Percentiles rank a stretch among this genome's conserved stretches.
These are phyloP conservation scores for Gobio occitaniae DNA, from an alignment of 2,797 vertebrate species.

Conservation along the genomic window DNA sequence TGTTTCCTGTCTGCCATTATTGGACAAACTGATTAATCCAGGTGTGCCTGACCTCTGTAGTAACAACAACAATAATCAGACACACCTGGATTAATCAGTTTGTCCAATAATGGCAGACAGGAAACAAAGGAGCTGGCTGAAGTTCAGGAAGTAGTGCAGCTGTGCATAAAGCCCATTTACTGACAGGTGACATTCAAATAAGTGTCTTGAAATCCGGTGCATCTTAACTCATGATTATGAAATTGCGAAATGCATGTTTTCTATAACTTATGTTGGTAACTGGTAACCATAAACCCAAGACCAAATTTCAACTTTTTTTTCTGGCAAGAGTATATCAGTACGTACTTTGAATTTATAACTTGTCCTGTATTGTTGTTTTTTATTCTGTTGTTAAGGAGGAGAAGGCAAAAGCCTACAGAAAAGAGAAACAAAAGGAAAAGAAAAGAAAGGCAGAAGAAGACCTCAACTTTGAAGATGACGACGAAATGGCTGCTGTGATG, in stretches of 20 bases:
- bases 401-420: constrained; percentile 97
- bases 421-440: constrained; percentile 95
- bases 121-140: no score
- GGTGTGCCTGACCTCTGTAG: no score
- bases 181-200: background rate
- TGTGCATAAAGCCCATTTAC: no score
- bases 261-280: background rate
- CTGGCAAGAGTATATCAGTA: background rate
- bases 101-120: no score
- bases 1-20: no score
- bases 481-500: constrained; percentile 98
- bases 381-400: constrained; percentile 83
- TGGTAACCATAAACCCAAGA: no score
- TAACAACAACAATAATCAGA: no score
- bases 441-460: constrained; percentile 95
- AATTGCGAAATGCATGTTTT: no score
- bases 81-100: no score
- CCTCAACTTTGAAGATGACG: constrained; percentile 91
- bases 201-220: background rate
- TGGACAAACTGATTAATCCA: no score
- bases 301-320: background rate
- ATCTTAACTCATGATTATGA: background rate
- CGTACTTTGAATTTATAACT: background rate
- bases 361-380: background rate
- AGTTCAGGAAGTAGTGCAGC: no score